Base-by-base conservation (phyloP, 2,888 invertebrate genomes). In the Cephus spinipes region DNA sequence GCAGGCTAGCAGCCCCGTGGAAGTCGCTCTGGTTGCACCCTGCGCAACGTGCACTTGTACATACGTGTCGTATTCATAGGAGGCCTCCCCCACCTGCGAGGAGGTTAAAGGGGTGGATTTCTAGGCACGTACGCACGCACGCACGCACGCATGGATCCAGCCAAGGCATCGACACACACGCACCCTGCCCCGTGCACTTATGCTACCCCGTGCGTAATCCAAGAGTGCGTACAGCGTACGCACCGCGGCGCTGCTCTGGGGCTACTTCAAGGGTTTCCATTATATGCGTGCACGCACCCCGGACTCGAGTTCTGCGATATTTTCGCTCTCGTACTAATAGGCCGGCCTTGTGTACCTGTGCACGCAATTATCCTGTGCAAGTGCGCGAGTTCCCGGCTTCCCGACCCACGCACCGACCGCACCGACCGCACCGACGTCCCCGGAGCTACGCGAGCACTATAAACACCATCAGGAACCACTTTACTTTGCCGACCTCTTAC, bases 231-330 rank as follows among this genome's bases (percentile, higher is more conserved):
- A 79, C 55, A 34, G 73, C 30, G 71, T 68, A 78, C 76, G 74
- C 71, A 74, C 75, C 74, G 71, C 77, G 69, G 74, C 71, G 73
- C 36, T 55, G 74, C 79, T 81, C 76, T 81, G 85, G 86, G 87
- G 87, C 86, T 89, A 89, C 89, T 90, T 90, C 88, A 90, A 88
- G 90, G 90, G 89, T 87, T 90, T 91, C 91, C 89, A 89, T 90
- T 90, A 89, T 89, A 89, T 87, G 89, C 90, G 87, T 87, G 85
- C 87, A 86, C 87, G 87, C 88, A 87, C 88, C 87, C 87, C 83
- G 83, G 71, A 71, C 31, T 71, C 31, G 71, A 71, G 71, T 31
- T 83, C 83, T 83, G 83, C 78, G 79, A 83, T 83, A 83, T 83
- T 77, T 83, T 82, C 81, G 79, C 83, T 81, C 79, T 81, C 79